Conservation (phyloP, 2,888 invertebrate species). For the Amorpha juglandis region DNA sequence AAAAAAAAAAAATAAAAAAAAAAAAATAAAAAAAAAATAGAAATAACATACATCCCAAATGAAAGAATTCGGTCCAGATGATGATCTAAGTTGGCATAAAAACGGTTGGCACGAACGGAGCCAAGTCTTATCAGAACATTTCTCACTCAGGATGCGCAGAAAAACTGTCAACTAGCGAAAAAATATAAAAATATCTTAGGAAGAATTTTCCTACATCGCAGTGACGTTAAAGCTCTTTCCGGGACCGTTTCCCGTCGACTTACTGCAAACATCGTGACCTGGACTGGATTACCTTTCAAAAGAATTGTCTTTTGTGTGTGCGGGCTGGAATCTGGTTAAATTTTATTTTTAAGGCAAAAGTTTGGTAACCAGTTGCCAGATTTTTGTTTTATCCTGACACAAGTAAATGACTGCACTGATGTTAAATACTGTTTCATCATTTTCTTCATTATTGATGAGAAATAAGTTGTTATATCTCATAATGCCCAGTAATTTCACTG, state of each 20-base stretch:
- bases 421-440: too few relatives aligned
- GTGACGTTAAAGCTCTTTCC: slow-evolving; percentile 8
- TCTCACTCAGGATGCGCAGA: background rate
- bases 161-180: slow-evolving; percentile 16
- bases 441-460: too few relatives aligned
- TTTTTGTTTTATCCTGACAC: too few relatives aligned
- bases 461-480: too few relatives aligned
- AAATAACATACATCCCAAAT: background rate
- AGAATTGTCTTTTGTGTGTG: background rate
- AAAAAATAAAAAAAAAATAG: too few relatives aligned
- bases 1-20: too few relatives aligned
- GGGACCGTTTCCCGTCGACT: slow-evolving; percentile 14
- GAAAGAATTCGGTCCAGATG: background rate
- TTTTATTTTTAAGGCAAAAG: background rate
- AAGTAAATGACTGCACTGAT: too few relatives aligned
- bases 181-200: background rate
- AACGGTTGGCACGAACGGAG: slow-evolving; percentile 11
- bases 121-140: slow-evolving; percentile 21
- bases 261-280: background rate
- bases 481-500: too few relatives aligned
- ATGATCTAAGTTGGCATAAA: slow-evolving; percentile 7
- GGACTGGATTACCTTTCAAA: background rate
- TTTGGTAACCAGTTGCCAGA: too few relatives aligned
- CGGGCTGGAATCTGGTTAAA: background rate
- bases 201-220: background rate